Evolutionary conservation across 2,797 vertebrate genomes (phyloP).

Genomic region (Phataginus tricuspis): DNA sequence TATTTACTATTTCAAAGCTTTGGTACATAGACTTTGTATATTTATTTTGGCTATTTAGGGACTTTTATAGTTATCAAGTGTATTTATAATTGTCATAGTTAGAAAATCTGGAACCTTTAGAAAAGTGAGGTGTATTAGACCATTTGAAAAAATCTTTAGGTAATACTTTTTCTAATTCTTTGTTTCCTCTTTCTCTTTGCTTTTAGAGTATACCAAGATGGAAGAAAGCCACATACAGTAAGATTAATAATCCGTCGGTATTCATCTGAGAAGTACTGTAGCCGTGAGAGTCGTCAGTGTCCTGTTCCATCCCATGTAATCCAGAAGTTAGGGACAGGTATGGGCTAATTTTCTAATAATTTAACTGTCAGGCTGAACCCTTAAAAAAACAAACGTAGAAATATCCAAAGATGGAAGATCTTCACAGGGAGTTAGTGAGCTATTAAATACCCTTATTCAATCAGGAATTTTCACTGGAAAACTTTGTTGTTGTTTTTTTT

Average conservation of each 20-base stretch:
- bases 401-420: not conserved
- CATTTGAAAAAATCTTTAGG: not conserved
- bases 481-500: not conserved
- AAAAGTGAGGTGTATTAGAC: not conserved
- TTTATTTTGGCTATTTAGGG: not conserved
- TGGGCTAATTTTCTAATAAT: not conserved
- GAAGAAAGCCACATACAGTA: constrained; percentile 91
- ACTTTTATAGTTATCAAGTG: not conserved
- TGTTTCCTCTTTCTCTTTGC: not conserved
- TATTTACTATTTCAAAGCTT: constrained; percentile 2
- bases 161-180: not conserved
- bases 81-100: constrained; percentile 24
- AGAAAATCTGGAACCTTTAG: not conserved
- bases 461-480: constrained; percentile 23
- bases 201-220: constrained; percentile 90
- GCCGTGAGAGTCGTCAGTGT: constrained; percentile 93
- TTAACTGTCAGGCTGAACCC: not conserved
- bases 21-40: not conserved
- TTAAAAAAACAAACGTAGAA: constrained; percentile 38
- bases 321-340: constrained; percentile 90
- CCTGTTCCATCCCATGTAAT: constrained; percentile 89
- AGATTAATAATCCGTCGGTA: constrained; percentile 89
- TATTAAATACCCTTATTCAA: constrained; percentile 16
- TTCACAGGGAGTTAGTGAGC: not conserved
- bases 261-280: constrained; percentile 86